A percentile compares a stretch with the other conserved stretches of the same genome.
phyloP scores from a whole-genome alignment of 2,888 invertebrate species.

The Epistrophe eligans region DNA sequence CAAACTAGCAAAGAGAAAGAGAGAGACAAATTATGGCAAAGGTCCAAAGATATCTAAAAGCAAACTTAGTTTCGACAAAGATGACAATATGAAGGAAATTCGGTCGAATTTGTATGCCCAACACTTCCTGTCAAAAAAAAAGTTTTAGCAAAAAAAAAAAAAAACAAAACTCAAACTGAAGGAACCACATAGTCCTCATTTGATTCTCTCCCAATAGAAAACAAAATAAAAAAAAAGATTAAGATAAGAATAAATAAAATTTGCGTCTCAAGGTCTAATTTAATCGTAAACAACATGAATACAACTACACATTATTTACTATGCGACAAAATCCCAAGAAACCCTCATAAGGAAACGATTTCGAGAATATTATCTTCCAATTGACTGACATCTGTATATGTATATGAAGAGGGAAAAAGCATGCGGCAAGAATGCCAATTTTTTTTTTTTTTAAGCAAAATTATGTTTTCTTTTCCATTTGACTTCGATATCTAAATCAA shows the following conservation, averaged over 20 bases:
- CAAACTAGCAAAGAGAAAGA: not conserved
- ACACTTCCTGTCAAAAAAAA: conserved; percentile 4
- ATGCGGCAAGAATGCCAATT: conserved; percentile 44
- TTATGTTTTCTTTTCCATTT: conserved; percentile 8
- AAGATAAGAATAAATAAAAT: conserved; percentile 18
- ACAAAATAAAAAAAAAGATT: not conserved
- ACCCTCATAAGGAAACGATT: conserved; percentile 44
- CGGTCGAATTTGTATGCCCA: not conserved
- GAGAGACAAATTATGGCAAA: conserved; percentile 20
- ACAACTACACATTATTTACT: conserved; percentile 32
- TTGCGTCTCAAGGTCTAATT: conserved; percentile 49
- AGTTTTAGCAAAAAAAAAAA: not conserved
- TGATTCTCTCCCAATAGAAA: not conserved
- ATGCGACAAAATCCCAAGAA: conserved; percentile 52
- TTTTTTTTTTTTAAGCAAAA: conserved; percentile 17
- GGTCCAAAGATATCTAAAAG: conserved; percentile 25
- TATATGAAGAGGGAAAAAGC: not conserved
- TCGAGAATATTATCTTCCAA: conserved; percentile 5
- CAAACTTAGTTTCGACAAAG: not conserved
- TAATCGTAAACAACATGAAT: conserved; percentile 36
- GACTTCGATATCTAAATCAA: conserved; percentile 41
- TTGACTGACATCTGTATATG: not conserved
- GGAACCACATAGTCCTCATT: not conserved
- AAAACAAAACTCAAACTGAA: not conserved
- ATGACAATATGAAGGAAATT: not conserved